A percentile compares a stretch with the other conserved stretches of the same genome.
Conservation (phyloP, 2,888 invertebrate species). For the Melanotus villosus region DNA sequence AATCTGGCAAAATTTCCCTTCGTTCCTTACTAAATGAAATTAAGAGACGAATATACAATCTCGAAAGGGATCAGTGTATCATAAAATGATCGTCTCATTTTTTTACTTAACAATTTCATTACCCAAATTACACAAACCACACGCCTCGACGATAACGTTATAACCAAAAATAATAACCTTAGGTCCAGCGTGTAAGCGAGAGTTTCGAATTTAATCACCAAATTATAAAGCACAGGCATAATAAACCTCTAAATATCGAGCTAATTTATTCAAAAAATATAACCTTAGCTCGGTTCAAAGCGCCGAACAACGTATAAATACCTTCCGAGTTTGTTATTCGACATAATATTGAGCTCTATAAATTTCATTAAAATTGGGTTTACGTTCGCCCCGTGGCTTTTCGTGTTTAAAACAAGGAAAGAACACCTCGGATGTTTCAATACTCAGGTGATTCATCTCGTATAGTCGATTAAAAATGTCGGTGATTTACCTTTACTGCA, state of each 20-base stretch:
- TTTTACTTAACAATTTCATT: slow-evolving; percentile 11
- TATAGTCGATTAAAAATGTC: slow-evolving; percentile 18
- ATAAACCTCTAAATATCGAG: slow-evolving; percentile 29
- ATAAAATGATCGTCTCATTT: background rate
- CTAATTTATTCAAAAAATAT: slow-evolving; percentile 34
- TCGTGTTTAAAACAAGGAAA: slow-evolving; percentile 22
- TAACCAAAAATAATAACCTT: slow-evolving; percentile 26
- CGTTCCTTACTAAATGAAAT: background rate
- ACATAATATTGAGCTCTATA: slow-evolving; percentile 29
- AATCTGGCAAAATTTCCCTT: no score
- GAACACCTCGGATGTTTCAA: slow-evolving; percentile 2
- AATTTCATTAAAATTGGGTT: slow-evolving; percentile 24
- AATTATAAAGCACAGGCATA: slow-evolving; percentile 30
- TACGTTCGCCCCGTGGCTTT: slow-evolving; percentile 21
- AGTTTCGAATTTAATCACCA: slow-evolving; percentile 28
- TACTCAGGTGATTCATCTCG: slow-evolving; percentile 13
- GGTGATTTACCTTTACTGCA: background rate
- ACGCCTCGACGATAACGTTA: slow-evolving; percentile 19
- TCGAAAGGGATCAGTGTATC: background rate
- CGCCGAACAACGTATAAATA: slow-evolving; percentile 27
- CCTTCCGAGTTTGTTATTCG: slow-evolving; percentile 26
- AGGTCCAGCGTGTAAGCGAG: slow-evolving; percentile 11
- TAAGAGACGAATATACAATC: background rate
- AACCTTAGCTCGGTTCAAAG: slow-evolving; percentile 21
- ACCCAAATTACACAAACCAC: slow-evolving; percentile 17